Percentiles rank a stretch among this genome's conserved stretches.
Conservation (phyloP, 2,888 invertebrate genomes). For the Hydrotaea diabolus region DNA sequence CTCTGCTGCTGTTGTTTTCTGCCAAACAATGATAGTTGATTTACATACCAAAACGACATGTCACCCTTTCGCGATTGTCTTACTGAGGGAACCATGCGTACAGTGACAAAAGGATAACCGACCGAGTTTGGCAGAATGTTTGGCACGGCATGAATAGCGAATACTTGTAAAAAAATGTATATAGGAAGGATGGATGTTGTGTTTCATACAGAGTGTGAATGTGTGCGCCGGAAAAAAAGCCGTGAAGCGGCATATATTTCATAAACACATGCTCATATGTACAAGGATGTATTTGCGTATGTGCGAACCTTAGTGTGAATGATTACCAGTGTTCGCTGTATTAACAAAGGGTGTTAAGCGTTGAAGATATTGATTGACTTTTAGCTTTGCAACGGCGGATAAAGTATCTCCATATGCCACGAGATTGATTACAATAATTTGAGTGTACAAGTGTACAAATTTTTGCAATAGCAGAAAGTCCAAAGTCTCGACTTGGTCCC, state of each 20-base stretch:
- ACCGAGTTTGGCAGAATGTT: constrained; percentile 1
- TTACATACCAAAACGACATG: constrained; percentile 81
- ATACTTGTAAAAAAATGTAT: background rate
- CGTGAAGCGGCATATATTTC: constrained; percentile 28
- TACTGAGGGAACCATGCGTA: constrained; percentile 55
- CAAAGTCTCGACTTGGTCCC: too few species aligned
- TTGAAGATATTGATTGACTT: constrained; percentile 14
- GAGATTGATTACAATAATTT: too few species aligned
- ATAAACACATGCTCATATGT: background rate
- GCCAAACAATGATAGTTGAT: constrained; percentile 80
- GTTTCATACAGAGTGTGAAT: constrained; percentile 21
- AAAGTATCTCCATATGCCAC: too few species aligned
- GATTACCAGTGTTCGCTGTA: constrained; percentile 8
- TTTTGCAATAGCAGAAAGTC: too few species aligned
- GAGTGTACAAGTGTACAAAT: too few species aligned
- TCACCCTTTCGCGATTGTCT: constrained; percentile 70
- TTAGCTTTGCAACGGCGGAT: background rate
- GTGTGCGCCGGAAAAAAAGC: constrained; percentile 29
- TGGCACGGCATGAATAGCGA: constrained; percentile 25
- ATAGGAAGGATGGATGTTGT: background rate
- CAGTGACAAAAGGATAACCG: constrained; percentile 39
- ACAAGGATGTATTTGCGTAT: background rate
- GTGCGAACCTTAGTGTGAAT: background rate
- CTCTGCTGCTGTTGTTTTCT: constrained; percentile 56
- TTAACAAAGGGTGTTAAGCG: background rate